Conservation (phyloP, 2,797 vertebrate genomes). For the Rousettus madagascariensis region DNA sequence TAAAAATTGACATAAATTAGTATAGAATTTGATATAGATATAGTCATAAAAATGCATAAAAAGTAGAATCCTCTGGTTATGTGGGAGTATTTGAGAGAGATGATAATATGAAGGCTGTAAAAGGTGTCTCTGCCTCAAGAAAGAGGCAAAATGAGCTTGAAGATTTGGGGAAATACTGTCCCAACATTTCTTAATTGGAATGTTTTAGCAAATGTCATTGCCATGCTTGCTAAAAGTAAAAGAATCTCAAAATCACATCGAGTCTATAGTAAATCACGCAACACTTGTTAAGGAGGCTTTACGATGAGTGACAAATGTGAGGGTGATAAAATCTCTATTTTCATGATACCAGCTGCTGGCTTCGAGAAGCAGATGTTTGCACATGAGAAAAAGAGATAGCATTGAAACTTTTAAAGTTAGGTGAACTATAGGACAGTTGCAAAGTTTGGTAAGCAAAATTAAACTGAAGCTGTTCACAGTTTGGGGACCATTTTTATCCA, state of each 20-base stretch:
- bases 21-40: background rate
- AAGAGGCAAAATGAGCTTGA: background rate
- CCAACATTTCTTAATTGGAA: background rate
- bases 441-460: conserved; percentile 43
- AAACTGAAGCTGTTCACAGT: background rate
- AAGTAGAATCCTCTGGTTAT: background rate
- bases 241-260: background rate
- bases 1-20: background rate
- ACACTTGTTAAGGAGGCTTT: conserved; percentile 26
- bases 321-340: background rate
- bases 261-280: conserved; percentile 51
- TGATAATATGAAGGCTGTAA: background rate
- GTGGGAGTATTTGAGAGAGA: background rate
- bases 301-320: conserved; percentile 33
- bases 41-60: background rate
- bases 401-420: conserved; percentile 46
- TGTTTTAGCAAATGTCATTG: conserved; percentile 24
- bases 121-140: background rate
- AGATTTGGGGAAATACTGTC: background rate
- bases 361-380: conserved; percentile 55
- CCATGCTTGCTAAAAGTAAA: background rate
- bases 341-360: conserved; percentile 52
- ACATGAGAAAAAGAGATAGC: background rate
- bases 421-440: background rate
- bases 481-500: background rate